Evolutionary conservation across 2,888 invertebrate species (phyloP).

Genomic region (Heliconius hortense): DNA sequence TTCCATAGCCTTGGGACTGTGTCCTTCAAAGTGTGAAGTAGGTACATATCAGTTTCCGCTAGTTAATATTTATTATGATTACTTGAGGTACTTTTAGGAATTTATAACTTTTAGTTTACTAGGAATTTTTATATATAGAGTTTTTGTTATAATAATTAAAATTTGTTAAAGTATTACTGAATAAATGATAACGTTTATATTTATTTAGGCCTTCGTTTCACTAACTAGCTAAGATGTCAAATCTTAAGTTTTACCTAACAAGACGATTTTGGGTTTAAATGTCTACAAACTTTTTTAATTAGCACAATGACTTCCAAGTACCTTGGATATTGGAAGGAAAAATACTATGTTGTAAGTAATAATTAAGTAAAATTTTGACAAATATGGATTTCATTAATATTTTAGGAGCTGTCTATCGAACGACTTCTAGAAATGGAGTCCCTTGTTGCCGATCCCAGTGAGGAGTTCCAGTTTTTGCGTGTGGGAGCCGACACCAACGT

Average conservation of each 20-base stretch:
- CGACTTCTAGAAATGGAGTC: conserved; percentile 95
- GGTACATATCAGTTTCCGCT: conserved; percentile 27
- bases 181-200: neutral
- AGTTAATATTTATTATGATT: conserved; percentile 6
- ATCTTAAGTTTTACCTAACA: neutral
- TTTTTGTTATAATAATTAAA: neutral
- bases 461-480: conserved; percentile 79
- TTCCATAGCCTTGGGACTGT: conserved; percentile 33
- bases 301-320: neutral
- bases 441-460: conserved; percentile 71
- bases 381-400: conserved; percentile 1
- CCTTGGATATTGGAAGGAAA: neutral
- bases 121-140: neutral
- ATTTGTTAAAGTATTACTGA: neutral
- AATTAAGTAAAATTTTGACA: neutral
- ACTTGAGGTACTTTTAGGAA: neutral
- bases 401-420: conserved; percentile 95
- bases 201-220: neutral
- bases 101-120: no score
- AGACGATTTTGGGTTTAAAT: neutral
- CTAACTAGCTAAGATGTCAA: no score
- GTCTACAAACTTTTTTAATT: neutral
- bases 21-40: conserved; percentile 36
- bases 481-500: conserved; percentile 83
- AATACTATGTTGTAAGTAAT: neutral